These are phyloP conservation scores for Megaleporinus macrocephalus DNA, from an alignment of 2,113 vertebrate species.

Conservation along the genomic window DNA sequence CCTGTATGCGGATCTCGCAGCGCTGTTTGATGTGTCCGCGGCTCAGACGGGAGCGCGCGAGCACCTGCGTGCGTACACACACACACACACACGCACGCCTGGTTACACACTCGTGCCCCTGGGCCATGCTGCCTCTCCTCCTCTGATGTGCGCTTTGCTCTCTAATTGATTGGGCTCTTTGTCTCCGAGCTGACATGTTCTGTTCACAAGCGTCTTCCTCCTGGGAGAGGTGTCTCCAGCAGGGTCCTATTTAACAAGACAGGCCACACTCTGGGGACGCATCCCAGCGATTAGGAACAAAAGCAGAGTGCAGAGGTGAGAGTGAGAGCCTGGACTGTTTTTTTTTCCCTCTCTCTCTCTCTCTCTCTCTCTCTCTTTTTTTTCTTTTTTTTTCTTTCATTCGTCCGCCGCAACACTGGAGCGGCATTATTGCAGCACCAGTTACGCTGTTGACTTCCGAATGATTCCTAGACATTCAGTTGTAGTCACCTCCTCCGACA, in stretches of 20 bases:
- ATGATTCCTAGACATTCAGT: background rate
- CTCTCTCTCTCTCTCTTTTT: too few species aligned
- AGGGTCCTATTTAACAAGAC: slow-evolving; percentile 32
- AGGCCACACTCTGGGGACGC: slow-evolving; percentile 4
- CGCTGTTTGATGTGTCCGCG: slow-evolving; percentile 2
- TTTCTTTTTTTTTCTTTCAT: too few species aligned
- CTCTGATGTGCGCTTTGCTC: slow-evolving; percentile 58
- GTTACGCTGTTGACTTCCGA: slow-evolving; percentile 25
- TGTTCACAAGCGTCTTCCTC: slow-evolving; percentile 40
- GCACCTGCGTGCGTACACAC: background rate
- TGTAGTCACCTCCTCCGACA: background rate
- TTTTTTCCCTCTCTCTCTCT: background rate
- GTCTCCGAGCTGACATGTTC: slow-evolving; percentile 55
- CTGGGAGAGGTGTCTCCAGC: slow-evolving; percentile 43
- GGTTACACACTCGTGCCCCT: slow-evolving; percentile 7
- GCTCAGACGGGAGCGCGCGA: background rate
- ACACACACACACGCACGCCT: background rate
- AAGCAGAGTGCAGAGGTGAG: slow-evolving; percentile 13
- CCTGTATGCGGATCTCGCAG: slow-evolving; percentile 8
- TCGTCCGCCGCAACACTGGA: background rate
- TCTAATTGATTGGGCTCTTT: slow-evolving; percentile 68
- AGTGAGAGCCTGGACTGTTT: background rate
- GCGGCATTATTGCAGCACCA: background rate
- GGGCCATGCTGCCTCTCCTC: slow-evolving; percentile 33
- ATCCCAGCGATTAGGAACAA: slow-evolving; percentile 28